Percentiles rank a stretch among this genome's conserved stretches.
Evolutionary conservation across 2,113 vertebrate species (phyloP).

Genomic region (Erythrolamprus reginae): DNA sequence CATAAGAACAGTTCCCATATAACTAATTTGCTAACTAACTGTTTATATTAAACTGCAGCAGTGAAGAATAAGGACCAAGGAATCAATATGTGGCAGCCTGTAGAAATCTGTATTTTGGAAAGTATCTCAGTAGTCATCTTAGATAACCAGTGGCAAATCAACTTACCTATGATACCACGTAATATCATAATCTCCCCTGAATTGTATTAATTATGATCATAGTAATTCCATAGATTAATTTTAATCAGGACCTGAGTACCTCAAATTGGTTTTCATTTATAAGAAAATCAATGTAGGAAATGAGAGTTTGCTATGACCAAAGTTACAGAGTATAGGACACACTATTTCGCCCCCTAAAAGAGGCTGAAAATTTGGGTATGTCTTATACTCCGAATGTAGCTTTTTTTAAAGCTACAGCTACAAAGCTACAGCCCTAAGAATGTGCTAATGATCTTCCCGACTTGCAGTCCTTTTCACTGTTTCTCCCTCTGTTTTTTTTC

Average conservation of each 20-base stretch:
- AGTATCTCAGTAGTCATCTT: background rate
- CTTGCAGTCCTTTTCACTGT: too few relatives aligned
- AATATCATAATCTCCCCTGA: background rate
- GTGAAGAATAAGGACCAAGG: background rate
- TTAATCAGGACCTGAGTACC: background rate
- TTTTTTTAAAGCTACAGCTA: too few relatives aligned
- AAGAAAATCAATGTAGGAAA: background rate
- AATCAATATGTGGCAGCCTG: background rate
- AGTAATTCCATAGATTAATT: background rate
- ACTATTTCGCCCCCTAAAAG: too few relatives aligned
- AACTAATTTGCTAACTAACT: background rate
- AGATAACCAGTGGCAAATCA: background rate
- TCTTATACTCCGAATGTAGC: too few relatives aligned
- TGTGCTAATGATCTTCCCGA: too few relatives aligned
- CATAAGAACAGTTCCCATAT: conserved; percentile 15
- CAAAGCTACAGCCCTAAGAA: too few relatives aligned
- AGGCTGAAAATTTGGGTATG: too few relatives aligned
- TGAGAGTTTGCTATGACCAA: background rate
- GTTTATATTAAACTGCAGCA: background rate
- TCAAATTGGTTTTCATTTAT: background rate
- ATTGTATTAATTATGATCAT: background rate
- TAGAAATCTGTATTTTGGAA: background rate
- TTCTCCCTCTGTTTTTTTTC: too few relatives aligned
- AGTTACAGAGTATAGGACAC: too few relatives aligned
- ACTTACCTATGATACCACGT: background rate